Percentiles rank a stretch among this genome's conserved stretches.
These are phyloP conservation scores for Halocynthia aurantium DNA, from an alignment of 23 tunicate genomes.

Conservation along the genomic window DNA sequence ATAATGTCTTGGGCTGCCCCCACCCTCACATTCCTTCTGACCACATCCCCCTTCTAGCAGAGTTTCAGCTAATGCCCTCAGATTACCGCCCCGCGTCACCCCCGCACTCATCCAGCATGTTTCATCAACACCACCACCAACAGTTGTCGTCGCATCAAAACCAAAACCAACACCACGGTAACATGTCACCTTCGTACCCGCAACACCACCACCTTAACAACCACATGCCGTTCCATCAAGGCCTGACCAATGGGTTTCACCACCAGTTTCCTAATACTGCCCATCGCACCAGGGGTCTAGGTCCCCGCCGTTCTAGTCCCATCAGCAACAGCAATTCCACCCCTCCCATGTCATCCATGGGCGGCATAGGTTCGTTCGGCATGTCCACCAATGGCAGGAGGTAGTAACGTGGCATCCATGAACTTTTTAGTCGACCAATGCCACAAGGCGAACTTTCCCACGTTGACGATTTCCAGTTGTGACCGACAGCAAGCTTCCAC, in stretches of 20 bases:
- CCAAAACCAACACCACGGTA: slow-evolving; percentile 10
- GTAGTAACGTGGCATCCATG: neutral
- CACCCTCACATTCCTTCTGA: slow-evolving; percentile 98
- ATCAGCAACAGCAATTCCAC: slow-evolving; percentile 1
- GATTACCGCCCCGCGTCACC: slow-evolving; percentile 38
- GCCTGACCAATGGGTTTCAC: slow-evolving; percentile 9
- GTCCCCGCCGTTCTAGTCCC: slow-evolving; percentile 19
- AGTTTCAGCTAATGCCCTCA: slow-evolving; percentile 84
- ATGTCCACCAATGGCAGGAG: slow-evolving; percentile 6
- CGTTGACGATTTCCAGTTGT: neutral
- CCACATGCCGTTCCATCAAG: slow-evolving; percentile 15
- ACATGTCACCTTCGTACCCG: slow-evolving; percentile 15
- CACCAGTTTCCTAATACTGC: slow-evolving; percentile 1
- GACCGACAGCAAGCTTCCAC: neutral
- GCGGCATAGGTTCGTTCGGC: slow-evolving; percentile 3
- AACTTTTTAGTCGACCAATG: too few relatives aligned
- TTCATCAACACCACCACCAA: neutral
- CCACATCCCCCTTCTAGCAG: slow-evolving; percentile 85
- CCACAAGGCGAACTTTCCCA: neutral
- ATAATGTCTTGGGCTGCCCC: slow-evolving; percentile 88
- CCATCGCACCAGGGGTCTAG: slow-evolving; percentile 15
- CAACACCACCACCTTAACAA: slow-evolving; percentile 5
- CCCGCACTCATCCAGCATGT: neutral
- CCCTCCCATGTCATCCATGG: neutral
- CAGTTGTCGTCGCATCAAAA: neutral